Evolutionary conservation across 2,113 vertebrate species (phyloP), one percentile per base, ranked within the genome.

Genomic region (Plestiodon gilberti): DNA sequence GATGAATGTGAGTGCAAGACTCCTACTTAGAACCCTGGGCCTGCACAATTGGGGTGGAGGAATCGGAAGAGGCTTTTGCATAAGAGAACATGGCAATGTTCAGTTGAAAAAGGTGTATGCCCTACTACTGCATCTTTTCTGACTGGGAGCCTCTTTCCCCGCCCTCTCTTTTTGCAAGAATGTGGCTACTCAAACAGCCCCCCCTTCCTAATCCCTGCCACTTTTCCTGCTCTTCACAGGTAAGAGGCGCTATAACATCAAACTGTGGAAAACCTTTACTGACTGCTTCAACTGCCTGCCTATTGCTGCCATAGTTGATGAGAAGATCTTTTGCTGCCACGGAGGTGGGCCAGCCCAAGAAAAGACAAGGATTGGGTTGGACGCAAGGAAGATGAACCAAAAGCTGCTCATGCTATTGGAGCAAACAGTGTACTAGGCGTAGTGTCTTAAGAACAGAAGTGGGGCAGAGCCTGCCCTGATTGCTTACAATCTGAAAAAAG

Each of bases 241-340:
- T 96, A 99, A 99, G 92, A 95, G 99, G 86, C 97, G 99, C 25
- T 99, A 99, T 94, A 99, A 99, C 96, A 99, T 99, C 91, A 99
- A 99, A 93, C 96, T 99, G 48, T 99, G 98, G 98, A 99, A 99
- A 93, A 99, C 98, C 0, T 99, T 99, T 95, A 99, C 99, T 0
- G 98, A 99, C 94, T 99, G 99, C 93, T 99, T 99, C 96, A 99
- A 99, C 95, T 99, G 98, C 93, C 95, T 99, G 94, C 98, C 99
- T 57, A 98, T 99, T 0, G 98, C 99, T 0, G 99, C 99, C 78
- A 99, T 99, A 0, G 98, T 99, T 75, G 99, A 99, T 0, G 98
- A 99, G 96, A 99, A 99, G 96, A 99, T 99, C 90, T 99, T 99
- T 95, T 99, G 99, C 94, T 99, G 99, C 93, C 99, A 99, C 0